Percentiles rank a stretch among this genome's conserved stretches.
Conservation (phyloP, 1,140 invertebrate genomes). For the Pseudobourletiella spinata region DNA sequence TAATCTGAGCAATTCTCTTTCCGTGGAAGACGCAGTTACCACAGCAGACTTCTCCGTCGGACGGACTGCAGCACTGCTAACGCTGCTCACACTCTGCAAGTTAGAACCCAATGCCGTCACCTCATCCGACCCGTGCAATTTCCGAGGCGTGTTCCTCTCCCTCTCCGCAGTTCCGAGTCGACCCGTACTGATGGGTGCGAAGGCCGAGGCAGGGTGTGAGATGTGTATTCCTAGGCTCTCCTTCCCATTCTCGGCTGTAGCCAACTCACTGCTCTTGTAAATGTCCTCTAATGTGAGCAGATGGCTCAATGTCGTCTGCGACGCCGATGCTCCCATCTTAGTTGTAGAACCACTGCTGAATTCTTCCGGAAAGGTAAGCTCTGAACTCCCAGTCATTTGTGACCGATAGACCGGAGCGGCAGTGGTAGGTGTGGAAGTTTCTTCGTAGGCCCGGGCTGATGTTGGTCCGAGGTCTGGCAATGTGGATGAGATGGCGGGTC, state of each 20-base stretch:
- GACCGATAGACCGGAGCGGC: slow-evolving; percentile 21
- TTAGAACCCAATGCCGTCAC: neutral
- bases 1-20: neutral
- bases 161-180: neutral
- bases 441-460: neutral
- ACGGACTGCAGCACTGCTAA: neutral
- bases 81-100: neutral
- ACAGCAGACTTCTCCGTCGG: neutral
- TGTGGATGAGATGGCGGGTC: slow-evolving; percentile 16
- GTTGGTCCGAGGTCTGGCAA: neutral
- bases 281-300: slow-evolving; percentile 25
- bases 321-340: no score
- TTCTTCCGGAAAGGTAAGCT: no score
- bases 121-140: slow-evolving; percentile 1
- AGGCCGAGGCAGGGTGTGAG: no score
- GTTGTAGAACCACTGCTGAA: no score
- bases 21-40: neutral
- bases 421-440: neutral
- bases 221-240: no score
- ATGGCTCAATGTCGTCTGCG: slow-evolving; percentile 1
- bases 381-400: neutral
- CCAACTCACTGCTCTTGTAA: slow-evolving; percentile 25
- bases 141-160: neutral
- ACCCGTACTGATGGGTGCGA: slow-evolving; percentile 20
- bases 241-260: slow-evolving; percentile 3